Base-by-base conservation (phyloP, 2,797 vertebrate species). In the Sylvia borin region DNA sequence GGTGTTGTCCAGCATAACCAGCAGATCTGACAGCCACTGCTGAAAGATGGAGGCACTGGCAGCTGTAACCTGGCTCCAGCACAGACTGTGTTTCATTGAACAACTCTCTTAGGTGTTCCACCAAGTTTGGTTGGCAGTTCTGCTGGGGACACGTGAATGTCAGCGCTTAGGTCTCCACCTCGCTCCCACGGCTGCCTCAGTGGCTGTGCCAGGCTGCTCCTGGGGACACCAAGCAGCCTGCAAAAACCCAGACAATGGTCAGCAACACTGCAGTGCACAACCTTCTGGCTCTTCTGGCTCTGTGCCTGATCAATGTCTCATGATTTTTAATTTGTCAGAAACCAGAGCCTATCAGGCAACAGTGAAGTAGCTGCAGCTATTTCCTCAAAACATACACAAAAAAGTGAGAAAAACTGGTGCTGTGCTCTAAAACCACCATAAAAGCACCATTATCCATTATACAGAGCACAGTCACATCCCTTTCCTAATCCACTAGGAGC, bases 221-320 rank as follows among this genome's bases (percentile, higher is more conserved):
- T 53, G 10, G 38, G 15, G 16, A 25, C 34, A 34, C 27, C 2
- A 5, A 47, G 21, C 47, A 78, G 21, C 21, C 58, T 91, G 38
- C 43, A 17, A 7, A 3, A 3, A 32, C 19, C 2, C 38, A 82
- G 32, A 26, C 1, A 2, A 2, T 0, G 1, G 40, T 50, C 88
- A 38, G 31, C 64, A 64, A 51, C 90, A 31, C 38, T 36, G 18
- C 8, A 0, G 19, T 8, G 2, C 36, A 17, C 66, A 47, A 4
- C 14, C 19, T 62, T 21, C 32, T 65, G 38, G 18, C 55, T 70
- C 18, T n/a, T n/a, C n/a, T n/a, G n/a, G n/a, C n/a, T n/a, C n/a
- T n/a, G n/a, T 51, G 36, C 40, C 45, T 85, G 36, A 38, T 70
- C 31, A 22, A 13, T 68, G 31, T 48, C 43, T 75, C 61, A 36